Conservation (phyloP, 2,888 invertebrate species). For the Eurytoma adleriae region DNA sequence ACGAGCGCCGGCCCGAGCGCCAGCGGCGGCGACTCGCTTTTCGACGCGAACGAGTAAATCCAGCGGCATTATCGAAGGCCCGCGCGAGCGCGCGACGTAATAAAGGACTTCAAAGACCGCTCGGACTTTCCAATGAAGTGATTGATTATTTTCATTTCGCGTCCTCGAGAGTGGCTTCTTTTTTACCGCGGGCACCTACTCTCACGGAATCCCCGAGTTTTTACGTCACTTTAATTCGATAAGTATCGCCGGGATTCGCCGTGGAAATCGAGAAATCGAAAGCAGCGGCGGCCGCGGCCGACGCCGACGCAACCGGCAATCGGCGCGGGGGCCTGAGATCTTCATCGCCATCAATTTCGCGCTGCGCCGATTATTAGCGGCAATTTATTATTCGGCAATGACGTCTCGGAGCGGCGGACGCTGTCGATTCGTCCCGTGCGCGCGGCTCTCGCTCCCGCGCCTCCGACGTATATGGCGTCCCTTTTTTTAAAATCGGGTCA, state of each 20-base stretch:
- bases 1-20: not conserved
- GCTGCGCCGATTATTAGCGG: constrained; percentile 52
- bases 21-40: constrained; percentile 8
- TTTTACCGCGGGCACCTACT: constrained; percentile 14
- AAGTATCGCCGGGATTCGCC: constrained; percentile 29
- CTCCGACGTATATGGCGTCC: constrained; percentile 50
- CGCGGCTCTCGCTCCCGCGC: constrained; percentile 8
- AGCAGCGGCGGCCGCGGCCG: constrained; percentile 5
- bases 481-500: constrained; percentile 53
- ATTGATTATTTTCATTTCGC: constrained; percentile 44
- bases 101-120: constrained; percentile 13
- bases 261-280: constrained; percentile 50
- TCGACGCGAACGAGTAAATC: constrained; percentile 5
- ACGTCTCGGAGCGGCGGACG: constrained; percentile 19
- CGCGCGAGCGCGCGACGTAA: not conserved
- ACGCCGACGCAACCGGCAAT: constrained; percentile 13
- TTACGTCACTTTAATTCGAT: constrained; percentile 52
- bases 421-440: constrained; percentile 8
- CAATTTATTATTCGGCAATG: constrained; percentile 57
- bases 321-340: constrained; percentile 42
- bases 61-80: not conserved
- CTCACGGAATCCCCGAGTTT: constrained; percentile 32
- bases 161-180: constrained; percentile 8
- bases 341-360: constrained; percentile 54
- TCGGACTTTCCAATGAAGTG: constrained; percentile 44